Base-by-base conservation (phyloP, 2,113 vertebrate genomes). In the Heterotis niloticus region DNA sequence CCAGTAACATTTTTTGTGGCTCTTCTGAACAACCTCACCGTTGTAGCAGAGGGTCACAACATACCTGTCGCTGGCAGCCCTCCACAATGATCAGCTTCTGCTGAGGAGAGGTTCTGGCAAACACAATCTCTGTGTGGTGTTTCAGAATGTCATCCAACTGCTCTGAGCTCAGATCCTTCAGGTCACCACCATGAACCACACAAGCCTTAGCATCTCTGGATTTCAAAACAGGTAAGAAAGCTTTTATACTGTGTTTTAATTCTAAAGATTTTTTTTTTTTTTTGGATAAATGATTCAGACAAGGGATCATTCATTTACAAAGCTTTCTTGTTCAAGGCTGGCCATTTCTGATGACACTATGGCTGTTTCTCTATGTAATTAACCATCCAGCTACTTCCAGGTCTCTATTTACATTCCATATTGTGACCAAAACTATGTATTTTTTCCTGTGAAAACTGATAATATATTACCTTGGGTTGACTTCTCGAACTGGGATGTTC, bases 11-110 rank as follows among this genome's bases (percentile, higher is more conserved):
- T n/a, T n/a, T n/a, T n/a, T n/a, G n/a, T n/a, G n/a, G n/a, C n/a
- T n/a, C n/a, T n/a, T n/a, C n/a, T n/a, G n/a, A n/a, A n/a, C n/a
- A n/a, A n/a, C n/a, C n/a, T n/a, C n/a, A n/a, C n/a, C n/a, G n/a
- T n/a, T n/a, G n/a, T n/a, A n/a, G n/a, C n/a, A n/a, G n/a, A n/a
- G n/a, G n/a, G n/a, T 4, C 34, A 44, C 34, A 44, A 7, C 0
- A 28, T 70, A 97, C 96, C 96, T 96, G 96, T 87, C 96, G 89
- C 90, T 98, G 96, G 79, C 96, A 98, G 28, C 96, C 96, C 85
- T 98, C 96, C 72, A 98, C 96, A 0, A 98, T 97, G 89, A 98
- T 98, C 56, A 98, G 94, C 20, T 97, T 98, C 91, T 98, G 96
- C 82, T 98, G 96, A 0, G 96, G 96, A 1, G 96, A 98, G 0